Conservation (phyloP, 2,113 vertebrate genomes). For the Seriola dumerili region DNA sequence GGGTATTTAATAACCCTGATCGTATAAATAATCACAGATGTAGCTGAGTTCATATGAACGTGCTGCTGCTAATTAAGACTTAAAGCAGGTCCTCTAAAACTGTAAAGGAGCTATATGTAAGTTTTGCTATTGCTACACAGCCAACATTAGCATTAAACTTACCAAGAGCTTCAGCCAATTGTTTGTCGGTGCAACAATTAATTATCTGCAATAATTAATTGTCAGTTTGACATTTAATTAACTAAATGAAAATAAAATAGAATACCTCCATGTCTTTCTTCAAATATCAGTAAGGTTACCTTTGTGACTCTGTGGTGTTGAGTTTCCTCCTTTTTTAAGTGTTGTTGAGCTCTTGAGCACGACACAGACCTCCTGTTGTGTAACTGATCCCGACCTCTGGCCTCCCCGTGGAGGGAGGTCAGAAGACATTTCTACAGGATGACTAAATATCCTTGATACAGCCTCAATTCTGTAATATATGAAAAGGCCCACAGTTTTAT, state of each 20-base stretch:
- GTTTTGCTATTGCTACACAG: too few species aligned
- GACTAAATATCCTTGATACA: background rate
- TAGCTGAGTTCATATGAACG: slow-evolving; percentile 29
- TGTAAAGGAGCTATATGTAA: too few species aligned
- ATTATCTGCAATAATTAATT: too few species aligned
- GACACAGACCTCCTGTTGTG: background rate
- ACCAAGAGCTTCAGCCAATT: too few species aligned
- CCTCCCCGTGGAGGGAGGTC: background rate
- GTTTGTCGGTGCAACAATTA: too few species aligned
- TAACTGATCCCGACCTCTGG: background rate
- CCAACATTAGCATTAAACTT: too few species aligned
- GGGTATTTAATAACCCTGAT: slow-evolving; percentile 45
- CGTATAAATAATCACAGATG: slow-evolving; percentile 54
- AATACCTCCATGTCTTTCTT: background rate
- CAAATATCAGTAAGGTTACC: background rate
- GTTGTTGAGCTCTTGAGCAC: background rate
- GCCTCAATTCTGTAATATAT: background rate
- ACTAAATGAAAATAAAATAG: too few species aligned
- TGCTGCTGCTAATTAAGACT: slow-evolving; percentile 45
- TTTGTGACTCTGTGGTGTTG: background rate
- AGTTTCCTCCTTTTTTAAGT: background rate
- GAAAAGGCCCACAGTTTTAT: background rate
- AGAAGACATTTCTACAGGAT: background rate
- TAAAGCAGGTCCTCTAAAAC: slow-evolving; percentile 32
- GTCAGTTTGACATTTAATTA: too few species aligned